These are phyloP conservation scores for Myiotriccus ornatus DNA, from an alignment of 2,797 vertebrate species.

Conservation along the genomic window DNA sequence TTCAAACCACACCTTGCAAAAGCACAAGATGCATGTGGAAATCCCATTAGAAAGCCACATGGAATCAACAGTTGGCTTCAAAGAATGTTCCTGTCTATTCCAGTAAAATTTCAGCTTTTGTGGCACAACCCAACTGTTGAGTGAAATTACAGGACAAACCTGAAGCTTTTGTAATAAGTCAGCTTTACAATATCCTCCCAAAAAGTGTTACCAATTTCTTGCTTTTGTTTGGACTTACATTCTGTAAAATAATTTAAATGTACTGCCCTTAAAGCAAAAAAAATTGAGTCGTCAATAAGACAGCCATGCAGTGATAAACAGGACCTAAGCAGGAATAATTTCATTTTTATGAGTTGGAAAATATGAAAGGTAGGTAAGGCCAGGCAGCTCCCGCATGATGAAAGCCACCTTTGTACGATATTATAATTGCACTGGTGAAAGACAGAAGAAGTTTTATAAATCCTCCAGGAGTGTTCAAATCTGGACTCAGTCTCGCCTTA, in stretches of 20 bases:
- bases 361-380: not conserved
- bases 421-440: not conserved
- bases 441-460: not conserved
- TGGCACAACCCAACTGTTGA: not conserved
- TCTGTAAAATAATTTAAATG: not conserved
- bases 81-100: not conserved
- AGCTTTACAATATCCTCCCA: not conserved
- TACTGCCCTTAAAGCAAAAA: not conserved
- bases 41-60: not conserved
- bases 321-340: not conserved
- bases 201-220: not conserved
- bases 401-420: not conserved
- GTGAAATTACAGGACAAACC: not conserved
- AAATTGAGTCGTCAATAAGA: not conserved
- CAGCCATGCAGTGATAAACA: not conserved
- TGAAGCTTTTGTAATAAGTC: not conserved
- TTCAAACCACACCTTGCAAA: conserved; percentile 25
- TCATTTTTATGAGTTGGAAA: not conserved
- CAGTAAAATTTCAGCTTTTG: not conserved
- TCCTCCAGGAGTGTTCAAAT: not conserved
- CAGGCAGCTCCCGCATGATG: not conserved
- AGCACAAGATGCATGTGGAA: not conserved
- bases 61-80: conserved; percentile 1
- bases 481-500: not conserved
- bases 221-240: not conserved